Evolutionary conservation across 2,797 vertebrate genomes (phyloP), one percentile per base, ranked within the genome.

Genomic region (Anas flavirostris): DNA sequence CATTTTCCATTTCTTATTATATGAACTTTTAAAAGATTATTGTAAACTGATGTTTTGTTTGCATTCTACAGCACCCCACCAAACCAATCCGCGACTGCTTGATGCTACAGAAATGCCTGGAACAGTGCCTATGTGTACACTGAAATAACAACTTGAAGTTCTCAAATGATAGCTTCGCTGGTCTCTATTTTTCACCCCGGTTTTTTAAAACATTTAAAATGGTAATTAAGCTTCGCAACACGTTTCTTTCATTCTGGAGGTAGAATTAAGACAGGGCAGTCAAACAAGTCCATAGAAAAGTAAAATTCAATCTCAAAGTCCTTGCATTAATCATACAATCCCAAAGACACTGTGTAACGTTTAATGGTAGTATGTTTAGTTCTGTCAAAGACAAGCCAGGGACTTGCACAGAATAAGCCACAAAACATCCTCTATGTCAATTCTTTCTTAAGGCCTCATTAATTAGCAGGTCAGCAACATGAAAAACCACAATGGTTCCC

Each of bases 381-480:
- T 77, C 67, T 60, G 28, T 35, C 74, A 82, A 86, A 82, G 67
- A 52, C 43, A 81, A 84, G 31, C 59, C 79, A 91, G 68, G 48
- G 56, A 78, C 50, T 75, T 39, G 41, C 35, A 74, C 5, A 70
- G 52, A 94, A 76, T 48, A 84, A 81, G 31, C 17, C 63, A 88
- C 69, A 72, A 58, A 87, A 58, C n/a, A 92, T 48, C 28, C 9
- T 76, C 52, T 67, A 9, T 26, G 48, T n/a, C 77, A 70, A 29
- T 39, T 63, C 52, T 82, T 73, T 56, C 76, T 69, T 43, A 82
- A 67, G 60, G n/a, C 17, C 67, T 91, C 64, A 82, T 84, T 79
- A 94, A 92, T 93, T 90, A 93, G n/a, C 67, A 91, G 67, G 48
- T 73, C 91, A 95, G 79, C 28, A 82, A 72, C 58, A 76, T 31